These are phyloP conservation scores for Drosophila ustulata DNA, from an alignment of 2,888 invertebrate genomes.

Conservation along the genomic window DNA sequence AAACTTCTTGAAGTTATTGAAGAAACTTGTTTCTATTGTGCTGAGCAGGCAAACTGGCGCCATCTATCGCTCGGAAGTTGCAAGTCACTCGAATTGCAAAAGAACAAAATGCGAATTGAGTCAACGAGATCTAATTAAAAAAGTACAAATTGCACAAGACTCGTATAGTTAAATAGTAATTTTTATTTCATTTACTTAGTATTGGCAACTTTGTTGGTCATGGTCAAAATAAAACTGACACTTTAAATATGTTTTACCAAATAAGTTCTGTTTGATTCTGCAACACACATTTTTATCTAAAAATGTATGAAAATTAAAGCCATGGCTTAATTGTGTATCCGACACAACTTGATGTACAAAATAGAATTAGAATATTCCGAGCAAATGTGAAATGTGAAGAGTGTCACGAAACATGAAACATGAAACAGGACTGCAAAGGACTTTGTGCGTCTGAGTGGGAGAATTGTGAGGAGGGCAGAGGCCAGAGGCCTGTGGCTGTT, in stretches of 20 bases:
- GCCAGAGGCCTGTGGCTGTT: conserved; percentile 1
- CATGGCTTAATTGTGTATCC: not conserved
- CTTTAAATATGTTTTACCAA: not conserved
- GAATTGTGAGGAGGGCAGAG: not conserved
- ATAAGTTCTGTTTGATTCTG: not conserved
- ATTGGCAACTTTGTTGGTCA: no score
- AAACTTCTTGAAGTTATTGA: not conserved
- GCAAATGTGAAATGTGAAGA: not conserved
- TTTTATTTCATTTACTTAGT: not conserved
- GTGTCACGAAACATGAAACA: not conserved
- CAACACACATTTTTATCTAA: not conserved
- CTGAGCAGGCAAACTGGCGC: not conserved
- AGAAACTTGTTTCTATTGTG: not conserved
- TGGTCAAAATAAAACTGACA: no score
- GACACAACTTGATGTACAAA: not conserved
- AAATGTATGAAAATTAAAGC: not conserved
- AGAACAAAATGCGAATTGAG: not conserved
- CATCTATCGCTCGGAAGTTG: not conserved
- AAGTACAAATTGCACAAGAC: not conserved
- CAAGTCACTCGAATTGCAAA: no score
- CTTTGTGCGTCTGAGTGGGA: not conserved
- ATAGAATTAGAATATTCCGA: not conserved
- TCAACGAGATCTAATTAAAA: not conserved
- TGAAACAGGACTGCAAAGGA: not conserved
- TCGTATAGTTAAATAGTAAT: not conserved